Conservation (phyloP, 2,113 vertebrate species). For the Arizona elegans region DNA sequence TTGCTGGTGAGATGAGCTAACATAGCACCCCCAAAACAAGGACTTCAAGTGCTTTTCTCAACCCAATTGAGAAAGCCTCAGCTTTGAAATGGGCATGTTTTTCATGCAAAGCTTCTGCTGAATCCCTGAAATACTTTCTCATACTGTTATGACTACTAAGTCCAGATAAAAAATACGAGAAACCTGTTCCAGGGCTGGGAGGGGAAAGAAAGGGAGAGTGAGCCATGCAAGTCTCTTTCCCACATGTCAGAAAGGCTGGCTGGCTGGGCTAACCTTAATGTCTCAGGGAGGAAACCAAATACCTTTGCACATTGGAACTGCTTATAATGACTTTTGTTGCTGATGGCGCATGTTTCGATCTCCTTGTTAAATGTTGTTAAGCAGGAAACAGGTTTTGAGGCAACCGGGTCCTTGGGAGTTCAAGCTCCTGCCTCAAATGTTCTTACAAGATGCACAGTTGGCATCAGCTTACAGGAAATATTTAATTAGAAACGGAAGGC, state of each 20-base stretch:
- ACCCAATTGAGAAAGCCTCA: background rate
- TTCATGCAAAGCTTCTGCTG: background rate
- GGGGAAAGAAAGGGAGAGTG: background rate
- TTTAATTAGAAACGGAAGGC: constrained; percentile 76
- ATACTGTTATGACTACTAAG: background rate
- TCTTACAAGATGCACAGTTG: constrained; percentile 78
- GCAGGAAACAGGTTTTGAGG: constrained; percentile 80
- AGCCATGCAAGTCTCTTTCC: accelerated
- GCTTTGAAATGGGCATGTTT: background rate
- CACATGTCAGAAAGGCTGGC: background rate
- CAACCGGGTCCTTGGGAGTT: constrained; percentile 72
- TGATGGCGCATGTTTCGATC: constrained; percentile 67
- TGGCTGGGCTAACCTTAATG: accelerated
- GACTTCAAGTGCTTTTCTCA: background rate
- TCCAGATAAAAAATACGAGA: background rate
- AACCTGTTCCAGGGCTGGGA: background rate
- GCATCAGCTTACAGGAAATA: constrained; percentile 73
- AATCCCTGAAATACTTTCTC: background rate
- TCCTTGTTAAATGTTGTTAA: constrained; percentile 75
- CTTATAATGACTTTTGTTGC: constrained; percentile 69
- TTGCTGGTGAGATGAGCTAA: background rate
- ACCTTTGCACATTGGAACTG: constrained; percentile 51
- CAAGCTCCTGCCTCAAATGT: constrained; percentile 70
- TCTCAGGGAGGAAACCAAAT: constrained; percentile 54
- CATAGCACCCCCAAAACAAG: background rate